Base-by-base conservation (phyloP, 2,113 vertebrate genomes). In the Albula glossodonta region DNA sequence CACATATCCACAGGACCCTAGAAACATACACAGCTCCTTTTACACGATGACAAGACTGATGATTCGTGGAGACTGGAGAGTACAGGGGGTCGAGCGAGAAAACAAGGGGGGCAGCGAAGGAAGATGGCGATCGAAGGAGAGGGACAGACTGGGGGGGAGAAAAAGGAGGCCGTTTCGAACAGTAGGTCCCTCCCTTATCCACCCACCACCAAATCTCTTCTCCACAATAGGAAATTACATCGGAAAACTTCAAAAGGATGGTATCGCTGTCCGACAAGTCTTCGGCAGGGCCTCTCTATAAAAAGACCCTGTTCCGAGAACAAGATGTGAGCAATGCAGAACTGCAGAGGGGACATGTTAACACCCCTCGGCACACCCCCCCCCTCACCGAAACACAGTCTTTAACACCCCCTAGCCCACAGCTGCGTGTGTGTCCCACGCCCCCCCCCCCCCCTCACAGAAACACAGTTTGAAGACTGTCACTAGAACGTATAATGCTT, bases 281-380 rank as follows among this genome's bases (percentile, higher is more conserved):
- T 88, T 90, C 89, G 89, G 10, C 41, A 2, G 86, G 60, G 77
- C 31, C 31, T 66, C 51, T 82, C 89, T 91, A 91, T 90, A 91
- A 91, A 90, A 91, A 93, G 90, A 86, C 74, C 83, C 70, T 74
- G 4, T 74, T 74, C 70, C 22, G n/a, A 74, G 70, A 74, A 74
- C 70, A 89, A 87, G 85, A 82, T 49, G 78, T 83, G 81, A 87
- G 82, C 85, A 83, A 87, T 78, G 83, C 81, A 85, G 79, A 78
- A 60, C 86, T 78, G 70, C 83, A 74, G 78, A 88, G 78, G 25
- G 31, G 31, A 41, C 4, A 19, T 81, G 81, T 66, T 19, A 19
- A 84, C 89, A 87, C 89, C 87, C 87, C 57, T 84, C 83, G 48
- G n/a, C n/a, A n/a, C n/a, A n/a, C 70, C 79, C 2, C 63, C 57